Conservation (phyloP, 1,140 invertebrate species). For the Pseudachorutes palmiensis region DNA sequence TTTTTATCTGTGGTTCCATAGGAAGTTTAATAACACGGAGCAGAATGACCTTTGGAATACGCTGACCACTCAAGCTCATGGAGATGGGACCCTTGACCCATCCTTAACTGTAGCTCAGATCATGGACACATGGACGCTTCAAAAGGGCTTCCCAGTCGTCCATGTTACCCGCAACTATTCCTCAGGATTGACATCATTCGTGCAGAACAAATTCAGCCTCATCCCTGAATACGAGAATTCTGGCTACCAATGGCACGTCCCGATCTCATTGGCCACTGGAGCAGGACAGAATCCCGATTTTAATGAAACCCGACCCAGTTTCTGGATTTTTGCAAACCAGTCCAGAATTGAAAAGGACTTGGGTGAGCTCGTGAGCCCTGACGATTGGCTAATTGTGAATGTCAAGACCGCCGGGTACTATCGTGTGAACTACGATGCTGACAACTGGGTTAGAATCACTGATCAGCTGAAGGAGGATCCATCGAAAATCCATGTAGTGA, state of each 20-base stretch:
- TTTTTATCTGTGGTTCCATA: conserved; percentile 32
- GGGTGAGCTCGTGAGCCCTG: not conserved
- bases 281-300: not conserved
- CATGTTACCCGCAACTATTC: conserved; percentile 49
- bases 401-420: conserved; percentile 51
- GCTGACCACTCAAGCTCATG: conserved; percentile 50
- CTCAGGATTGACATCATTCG: not conserved
- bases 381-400: conserved; percentile 15
- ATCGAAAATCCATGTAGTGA: conserved; percentile 17
- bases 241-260: conserved; percentile 10
- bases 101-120: conserved; percentile 55
- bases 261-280: conserved; percentile 5
- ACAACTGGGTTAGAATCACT: conserved; percentile 24
- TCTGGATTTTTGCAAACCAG: conserved; percentile 5
- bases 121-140: conserved; percentile 73
- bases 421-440: conserved; percentile 67
- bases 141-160: conserved; percentile 74
- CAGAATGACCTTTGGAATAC: conserved; percentile 62
- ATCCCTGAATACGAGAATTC: not conserved
- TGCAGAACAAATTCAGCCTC: not conserved
- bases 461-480: conserved; percentile 9
- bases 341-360: not conserved
- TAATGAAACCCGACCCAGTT: not conserved
- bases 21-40: conserved; percentile 56
- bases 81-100: conserved; percentile 50